Percentiles rank a stretch among this genome's conserved stretches.
These are phyloP conservation scores for Agriopis leucophaearia DNA, from an alignment of 2,888 invertebrate genomes.

Conservation along the genomic window DNA sequence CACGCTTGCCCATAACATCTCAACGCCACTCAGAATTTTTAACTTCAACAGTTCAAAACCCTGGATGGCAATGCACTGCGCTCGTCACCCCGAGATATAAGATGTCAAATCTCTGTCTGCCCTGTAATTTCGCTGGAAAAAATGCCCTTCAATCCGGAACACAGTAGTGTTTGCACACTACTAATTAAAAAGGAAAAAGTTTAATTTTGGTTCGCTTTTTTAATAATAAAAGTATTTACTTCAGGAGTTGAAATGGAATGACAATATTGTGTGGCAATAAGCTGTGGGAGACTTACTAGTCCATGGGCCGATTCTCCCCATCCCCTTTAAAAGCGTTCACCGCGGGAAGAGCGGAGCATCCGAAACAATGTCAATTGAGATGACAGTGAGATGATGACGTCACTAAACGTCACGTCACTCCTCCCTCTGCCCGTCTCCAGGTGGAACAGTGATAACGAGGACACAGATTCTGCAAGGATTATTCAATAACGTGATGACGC, in stretches of 20 bases:
- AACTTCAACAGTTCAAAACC: too few species aligned
- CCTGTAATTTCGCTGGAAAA: too few species aligned
- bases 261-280: neutral
- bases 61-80: too few species aligned
- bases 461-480: slow-evolving; percentile 66
- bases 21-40: too few species aligned
- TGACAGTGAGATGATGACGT: slow-evolving; percentile 72
- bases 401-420: slow-evolving; percentile 63
- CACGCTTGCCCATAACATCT: too few species aligned
- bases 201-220: too few species aligned
- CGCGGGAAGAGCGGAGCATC: slow-evolving; percentile 41
- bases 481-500: slow-evolving; percentile 35
- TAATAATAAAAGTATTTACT: too few species aligned
- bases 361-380: slow-evolving; percentile 67
- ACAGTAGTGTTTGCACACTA: too few species aligned
- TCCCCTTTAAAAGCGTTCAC: slow-evolving; percentile 24
- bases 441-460: slow-evolving; percentile 66
- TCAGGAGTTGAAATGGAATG: neutral
- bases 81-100: too few species aligned
- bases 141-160: too few species aligned
- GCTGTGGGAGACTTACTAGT: neutral
- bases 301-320: slow-evolving; percentile 29
- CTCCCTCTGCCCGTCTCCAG: slow-evolving; percentile 39
- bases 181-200: too few species aligned
- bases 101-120: too few species aligned